These are phyloP conservation scores for Ailuropoda melanoleuca DNA, from an alignment of 2,113 vertebrate genomes.

Conservation along the genomic window DNA sequence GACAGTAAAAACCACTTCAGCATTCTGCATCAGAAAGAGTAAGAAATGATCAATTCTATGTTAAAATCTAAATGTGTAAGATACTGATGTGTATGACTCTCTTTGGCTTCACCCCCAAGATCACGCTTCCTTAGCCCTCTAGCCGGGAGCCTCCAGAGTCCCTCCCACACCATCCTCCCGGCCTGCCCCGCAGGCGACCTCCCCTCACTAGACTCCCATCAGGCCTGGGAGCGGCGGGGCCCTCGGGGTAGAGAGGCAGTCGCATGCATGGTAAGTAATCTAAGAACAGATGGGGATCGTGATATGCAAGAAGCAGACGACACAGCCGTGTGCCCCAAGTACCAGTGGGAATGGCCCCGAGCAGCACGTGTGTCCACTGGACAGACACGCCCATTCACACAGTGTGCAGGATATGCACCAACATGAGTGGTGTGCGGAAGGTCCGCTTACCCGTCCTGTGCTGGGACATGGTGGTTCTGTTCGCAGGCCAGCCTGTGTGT, in stretches of 20 bases:
- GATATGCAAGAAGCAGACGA: neutral
- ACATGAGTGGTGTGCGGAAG: neutral
- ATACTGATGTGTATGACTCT: neutral
- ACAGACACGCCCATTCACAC: neutral
- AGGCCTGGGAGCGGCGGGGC: neutral
- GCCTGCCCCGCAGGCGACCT: neutral
- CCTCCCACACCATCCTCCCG: rapidly evolving
- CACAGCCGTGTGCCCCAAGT: neutral
- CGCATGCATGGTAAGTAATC: neutral
- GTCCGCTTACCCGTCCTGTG: rapidly evolving
- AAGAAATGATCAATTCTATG: neutral
- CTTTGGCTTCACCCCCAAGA: neutral
- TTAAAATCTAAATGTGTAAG: neutral
- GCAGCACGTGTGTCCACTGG: rapidly evolving
- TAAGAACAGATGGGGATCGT: neutral
- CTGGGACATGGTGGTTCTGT: rapidly evolving
- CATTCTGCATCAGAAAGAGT: neutral
- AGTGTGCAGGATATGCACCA: rapidly evolving
- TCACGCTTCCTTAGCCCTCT: neutral
- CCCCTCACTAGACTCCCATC: neutral
- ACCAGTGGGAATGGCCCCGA: neutral
- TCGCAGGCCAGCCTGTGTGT: neutral
- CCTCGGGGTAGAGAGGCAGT: neutral
- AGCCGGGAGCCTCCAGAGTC: neutral
- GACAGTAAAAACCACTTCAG: neutral